Evolutionary conservation across 2,113 vertebrate species (phyloP), one percentile per base, ranked within the genome.

Genomic region (Hoplias malabaricus): DNA sequence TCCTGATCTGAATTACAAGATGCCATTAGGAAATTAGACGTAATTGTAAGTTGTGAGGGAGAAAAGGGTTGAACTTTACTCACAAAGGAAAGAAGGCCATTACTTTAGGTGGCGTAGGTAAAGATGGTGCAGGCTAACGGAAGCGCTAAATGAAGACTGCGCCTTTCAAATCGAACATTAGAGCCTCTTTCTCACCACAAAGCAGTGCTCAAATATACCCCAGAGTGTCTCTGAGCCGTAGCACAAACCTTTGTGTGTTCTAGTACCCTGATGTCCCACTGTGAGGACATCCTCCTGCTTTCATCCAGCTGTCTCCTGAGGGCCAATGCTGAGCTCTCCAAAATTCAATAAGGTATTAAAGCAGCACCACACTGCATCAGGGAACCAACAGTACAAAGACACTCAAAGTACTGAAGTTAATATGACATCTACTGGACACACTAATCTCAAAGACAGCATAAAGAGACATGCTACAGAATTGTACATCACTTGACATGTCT

Each of bases 401-500:
- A 31, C 40, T 46, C 43, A 48, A 73, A 31, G 27, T 42, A 19
- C 29, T 2, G 5, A 59, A 43, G 46, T 33, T 13, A 33, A 70
- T 16, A 25, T 5, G 10, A 4, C 27, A n/a, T n/a, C 40, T 14
- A 34, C 19, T n/a, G n/a, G n/a, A 31, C 48, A 33, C 43, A 75
- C 54, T n/a, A n/a, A n/a, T n/a, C n/a, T n/a, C n/a, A n/a, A n/a
- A n/a, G n/a, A n/a, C n/a, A n/a, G n/a, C n/a, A n/a, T n/a, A n/a
- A n/a, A 72, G 12, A 56, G 6, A 73, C 40, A 73, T 43, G 19
- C 29, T 14, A 29, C 54, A 54, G 59, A 54, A 59, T 50, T 74
- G 23, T 50, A 75, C 62, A 83, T 88, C 59, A 70, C 73, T 82
- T 81, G 69, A 74, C 75, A 62, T 53, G 70, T 74, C 78, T 73